phyloP scores from a whole-genome alignment of 2,888 invertebrate genomes.

The Drosophila fulvimacula region DNA sequence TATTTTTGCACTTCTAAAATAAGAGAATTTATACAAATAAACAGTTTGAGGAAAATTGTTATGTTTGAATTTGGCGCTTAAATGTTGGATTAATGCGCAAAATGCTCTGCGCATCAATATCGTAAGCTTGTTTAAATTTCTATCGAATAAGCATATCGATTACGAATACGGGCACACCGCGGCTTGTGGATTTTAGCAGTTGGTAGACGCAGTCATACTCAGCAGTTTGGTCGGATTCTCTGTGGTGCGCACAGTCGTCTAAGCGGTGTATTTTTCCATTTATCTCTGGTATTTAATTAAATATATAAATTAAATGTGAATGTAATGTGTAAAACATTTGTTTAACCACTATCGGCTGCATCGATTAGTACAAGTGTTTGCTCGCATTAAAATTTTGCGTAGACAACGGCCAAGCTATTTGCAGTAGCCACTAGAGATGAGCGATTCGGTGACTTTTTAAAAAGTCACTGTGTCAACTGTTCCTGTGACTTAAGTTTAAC shows the following conservation, averaged over 20 bases:
- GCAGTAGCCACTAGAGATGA: slow-evolving; percentile 43
- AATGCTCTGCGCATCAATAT: neutral
- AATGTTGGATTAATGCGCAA: neutral
- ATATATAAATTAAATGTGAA: slow-evolving; percentile 35
- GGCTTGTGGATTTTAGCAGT: slow-evolving; percentile 20
- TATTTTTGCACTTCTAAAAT: neutral
- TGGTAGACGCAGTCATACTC: slow-evolving; percentile 35
- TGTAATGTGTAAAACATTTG: slow-evolving; percentile 12
- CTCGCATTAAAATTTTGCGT: neutral
- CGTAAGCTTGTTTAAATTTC: neutral
- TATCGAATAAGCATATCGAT: slow-evolving; percentile 6
- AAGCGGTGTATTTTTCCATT: slow-evolving; percentile 43
- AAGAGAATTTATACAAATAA: neutral
- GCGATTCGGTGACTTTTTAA: slow-evolving; percentile 37
- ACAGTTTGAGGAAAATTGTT: neutral
- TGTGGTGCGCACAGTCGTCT: slow-evolving; percentile 37
- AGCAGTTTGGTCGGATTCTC: slow-evolving; percentile 50
- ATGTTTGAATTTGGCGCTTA: slow-evolving; percentile 21
- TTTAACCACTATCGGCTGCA: neutral
- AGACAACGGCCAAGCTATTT: slow-evolving; percentile 1
- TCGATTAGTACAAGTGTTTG: neutral
- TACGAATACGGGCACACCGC: slow-evolving; percentile 4
- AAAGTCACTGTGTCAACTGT: slow-evolving; percentile 37
- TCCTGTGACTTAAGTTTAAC: slow-evolving; percentile 21
- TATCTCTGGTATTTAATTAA: slow-evolving; percentile 43